Percentiles rank a stretch among this genome's conserved stretches.
Evolutionary conservation across 2,113 vertebrate species (phyloP).

Genomic region (Rhea americana): DNA sequence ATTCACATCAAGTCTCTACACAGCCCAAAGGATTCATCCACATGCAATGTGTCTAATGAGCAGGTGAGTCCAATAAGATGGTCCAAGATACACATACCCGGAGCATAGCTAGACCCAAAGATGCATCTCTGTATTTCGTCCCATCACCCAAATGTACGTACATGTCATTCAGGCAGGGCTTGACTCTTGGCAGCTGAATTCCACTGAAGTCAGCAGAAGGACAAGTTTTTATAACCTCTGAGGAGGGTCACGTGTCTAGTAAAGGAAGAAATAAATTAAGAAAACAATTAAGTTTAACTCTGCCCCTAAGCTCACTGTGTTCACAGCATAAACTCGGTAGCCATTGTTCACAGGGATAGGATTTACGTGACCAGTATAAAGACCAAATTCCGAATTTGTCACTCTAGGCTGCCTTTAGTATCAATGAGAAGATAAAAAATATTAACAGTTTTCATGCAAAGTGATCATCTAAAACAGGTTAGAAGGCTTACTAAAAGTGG

Average conservation of each 20-base stretch:
- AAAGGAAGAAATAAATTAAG: neutral
- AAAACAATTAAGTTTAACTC: neutral
- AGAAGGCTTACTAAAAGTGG: neutral
- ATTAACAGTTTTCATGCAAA: neutral
- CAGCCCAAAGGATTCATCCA: neutral
- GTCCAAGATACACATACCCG: neutral
- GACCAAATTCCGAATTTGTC: neutral
- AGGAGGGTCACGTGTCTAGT: neutral
- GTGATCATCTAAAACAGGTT: neutral
- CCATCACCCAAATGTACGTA: neutral
- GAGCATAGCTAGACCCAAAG: neutral
- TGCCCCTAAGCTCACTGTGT: neutral
- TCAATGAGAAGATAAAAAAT: neutral
- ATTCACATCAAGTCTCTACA: neutral
- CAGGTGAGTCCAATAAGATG: neutral
- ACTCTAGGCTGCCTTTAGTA: neutral
- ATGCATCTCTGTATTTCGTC: neutral
- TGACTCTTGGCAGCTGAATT: neutral
- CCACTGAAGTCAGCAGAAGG: neutral
- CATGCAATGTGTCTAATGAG: neutral
- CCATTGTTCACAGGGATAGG: fast-evolving
- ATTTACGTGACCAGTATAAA: neutral
- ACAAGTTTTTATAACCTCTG: neutral
- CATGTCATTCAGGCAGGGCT: neutral
- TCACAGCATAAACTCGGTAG: neutral